These are phyloP conservation scores for Thalassaphorura encarpata DNA, from an alignment of 1,140 invertebrate species.

Conservation along the genomic window DNA sequence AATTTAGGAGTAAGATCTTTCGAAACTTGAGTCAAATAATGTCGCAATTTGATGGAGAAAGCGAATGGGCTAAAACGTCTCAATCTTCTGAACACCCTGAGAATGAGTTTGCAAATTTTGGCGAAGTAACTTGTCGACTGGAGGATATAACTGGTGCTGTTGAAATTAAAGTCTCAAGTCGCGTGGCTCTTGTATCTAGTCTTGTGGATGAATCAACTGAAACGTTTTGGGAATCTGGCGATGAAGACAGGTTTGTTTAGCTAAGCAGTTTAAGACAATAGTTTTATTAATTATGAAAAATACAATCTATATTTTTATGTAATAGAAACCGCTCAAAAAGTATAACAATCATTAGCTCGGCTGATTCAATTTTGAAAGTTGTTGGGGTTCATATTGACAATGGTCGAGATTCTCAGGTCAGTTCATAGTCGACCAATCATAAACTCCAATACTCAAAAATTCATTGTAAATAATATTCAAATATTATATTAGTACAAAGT, in stretches of 20 bases:
- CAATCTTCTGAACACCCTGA: slow-evolving; percentile 21
- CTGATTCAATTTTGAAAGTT: slow-evolving; percentile 41
- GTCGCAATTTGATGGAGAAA: slow-evolving; percentile 77
- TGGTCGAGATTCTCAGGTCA: slow-evolving; percentile 74
- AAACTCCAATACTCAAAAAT: too few relatives aligned
- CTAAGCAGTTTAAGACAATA: not conserved
- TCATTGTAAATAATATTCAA: too few relatives aligned
- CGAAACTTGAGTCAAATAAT: slow-evolving; percentile 94
- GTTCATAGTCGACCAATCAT: too few relatives aligned
- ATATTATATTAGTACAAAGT: slow-evolving; percentile 70
- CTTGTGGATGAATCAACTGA: slow-evolving; percentile 90
- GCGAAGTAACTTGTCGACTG: slow-evolving; percentile 41
- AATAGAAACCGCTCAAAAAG: slow-evolving; percentile 70
- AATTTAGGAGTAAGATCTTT: slow-evolving; percentile 71
- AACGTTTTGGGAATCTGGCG: slow-evolving; percentile 98
- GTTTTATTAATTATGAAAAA: not conserved
- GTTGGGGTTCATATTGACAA: slow-evolving; percentile 83
- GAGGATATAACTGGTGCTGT: slow-evolving; percentile 62
- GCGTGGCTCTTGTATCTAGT: slow-evolving; percentile 84
- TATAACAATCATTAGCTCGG: slow-evolving; percentile 50
- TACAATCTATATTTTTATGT: slow-evolving; percentile 7
- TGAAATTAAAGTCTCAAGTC: slow-evolving; percentile 80
- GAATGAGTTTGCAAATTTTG: slow-evolving; percentile 26
- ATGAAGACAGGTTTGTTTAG: slow-evolving; percentile 60
- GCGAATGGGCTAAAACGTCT: slow-evolving; percentile 26